Base-by-base conservation (phyloP, 37 sponge, comb jelly and placozoan genomes). In the Spongilla lacustris region DNA sequence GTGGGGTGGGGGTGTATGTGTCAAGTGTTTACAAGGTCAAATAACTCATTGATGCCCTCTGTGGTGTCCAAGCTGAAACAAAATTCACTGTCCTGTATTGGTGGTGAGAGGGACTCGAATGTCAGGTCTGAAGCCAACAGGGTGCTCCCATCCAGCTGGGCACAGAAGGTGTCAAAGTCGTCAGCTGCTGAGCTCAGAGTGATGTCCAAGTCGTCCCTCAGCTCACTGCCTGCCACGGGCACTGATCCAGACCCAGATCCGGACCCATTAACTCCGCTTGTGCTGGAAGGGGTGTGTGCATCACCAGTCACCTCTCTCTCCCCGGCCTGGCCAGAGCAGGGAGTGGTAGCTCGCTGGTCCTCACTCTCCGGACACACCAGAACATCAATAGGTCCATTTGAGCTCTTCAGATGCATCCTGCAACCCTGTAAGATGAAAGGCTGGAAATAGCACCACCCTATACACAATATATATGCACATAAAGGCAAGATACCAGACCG, bases 321-420 rank as follows among this genome's bases (percentile, higher is more conserved):
- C 12, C 4, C 76, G 21, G 0, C 50, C 27, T 33, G 5, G 41
- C 32, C 19, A 23, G 35, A 35, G 25, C 36, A 73, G 12, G 73
- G 75, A 23, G 24, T 23, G 30, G 80, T 8, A 8, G 50, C 1
- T 19, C 34, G 41, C 69, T 83, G 66, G 11, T 84, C 84, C 2
- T 83, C 85, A 11, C 49, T 74, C 58, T 91, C 89, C 0, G 94
- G 94, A 66, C 96, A 95, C 36, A 95, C 92, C 27, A 93, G 75
- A n/a, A 92, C 96, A 38, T 95, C 96, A 24, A 95, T 93, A 29
- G 93, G 89, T 23, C 91, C 93, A 77, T 70, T 74, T 27, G 69
- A 71, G 35, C 94, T 94, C 80, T 88, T 85, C 22, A 94, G 76
- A 66, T 91, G 85, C 86, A 94, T 93, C 79, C 82, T 76, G 48